phyloP scores from a whole-genome alignment of 1,140 invertebrate genomes.

The Eueides isabella region DNA sequence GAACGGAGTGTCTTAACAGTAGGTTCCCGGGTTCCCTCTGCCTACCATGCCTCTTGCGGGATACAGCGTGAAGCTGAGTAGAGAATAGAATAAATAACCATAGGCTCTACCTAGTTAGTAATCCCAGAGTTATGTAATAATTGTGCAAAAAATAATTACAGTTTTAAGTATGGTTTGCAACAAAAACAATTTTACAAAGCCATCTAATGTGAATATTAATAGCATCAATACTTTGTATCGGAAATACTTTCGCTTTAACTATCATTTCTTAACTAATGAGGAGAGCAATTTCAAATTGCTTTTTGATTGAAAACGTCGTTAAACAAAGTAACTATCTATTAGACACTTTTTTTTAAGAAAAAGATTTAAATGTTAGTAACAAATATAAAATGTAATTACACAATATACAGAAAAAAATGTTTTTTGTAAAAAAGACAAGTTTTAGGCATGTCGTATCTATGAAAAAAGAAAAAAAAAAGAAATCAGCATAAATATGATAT shows the following conservation, averaged over 20 bases:
- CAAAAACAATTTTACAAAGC: not conserved
- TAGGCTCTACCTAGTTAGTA: not conserved
- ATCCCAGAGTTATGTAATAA: not conserved
- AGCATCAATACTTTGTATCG: not conserved
- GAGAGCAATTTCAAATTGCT: constrained; percentile 13
- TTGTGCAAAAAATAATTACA: not conserved
- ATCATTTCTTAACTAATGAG: constrained; percentile 6
- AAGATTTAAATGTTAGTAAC: not conserved
- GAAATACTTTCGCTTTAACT: constrained; percentile 11
- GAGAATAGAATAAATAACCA: not conserved
- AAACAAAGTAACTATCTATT: not conserved
- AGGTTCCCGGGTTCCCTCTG: not conserved
- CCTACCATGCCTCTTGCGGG: not conserved
- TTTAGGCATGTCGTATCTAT: no score
- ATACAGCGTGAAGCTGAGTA: not conserved
- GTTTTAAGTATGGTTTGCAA: not conserved
- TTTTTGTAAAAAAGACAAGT: no score
- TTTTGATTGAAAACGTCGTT: constrained; percentile 14
- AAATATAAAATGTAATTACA: no score
- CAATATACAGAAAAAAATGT: no score
- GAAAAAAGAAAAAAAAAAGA: no score
- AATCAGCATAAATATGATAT: no score
- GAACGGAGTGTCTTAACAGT: not conserved
- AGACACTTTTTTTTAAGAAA: not conserved
- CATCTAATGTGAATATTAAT: constrained; percentile 5